phyloP scores from a whole-genome alignment of 2,113 vertebrate genomes.

The Emydocephalus ijimae region DNA sequence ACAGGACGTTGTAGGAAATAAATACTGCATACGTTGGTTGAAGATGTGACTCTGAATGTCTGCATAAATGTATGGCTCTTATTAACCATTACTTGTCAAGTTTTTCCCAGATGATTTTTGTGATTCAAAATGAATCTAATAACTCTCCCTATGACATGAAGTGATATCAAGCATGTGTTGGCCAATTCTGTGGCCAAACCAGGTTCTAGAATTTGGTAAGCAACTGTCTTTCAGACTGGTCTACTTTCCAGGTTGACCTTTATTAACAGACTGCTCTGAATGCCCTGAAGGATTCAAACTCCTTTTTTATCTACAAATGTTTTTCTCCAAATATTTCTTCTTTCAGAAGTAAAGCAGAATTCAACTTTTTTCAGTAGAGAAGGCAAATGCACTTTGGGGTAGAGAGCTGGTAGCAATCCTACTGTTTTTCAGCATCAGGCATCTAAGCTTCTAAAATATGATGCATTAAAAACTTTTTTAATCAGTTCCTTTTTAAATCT shows the following conservation, averaged over 20 bases:
- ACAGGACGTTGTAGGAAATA: slow-evolving; percentile 3
- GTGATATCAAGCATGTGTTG: background rate
- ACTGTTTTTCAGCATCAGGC: background rate
- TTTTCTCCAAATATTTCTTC: background rate
- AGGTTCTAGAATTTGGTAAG: too few relatives aligned
- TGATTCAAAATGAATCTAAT: background rate
- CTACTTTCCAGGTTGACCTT: background rate
- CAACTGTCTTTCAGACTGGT: background rate
- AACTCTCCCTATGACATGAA: background rate
- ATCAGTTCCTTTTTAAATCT: background rate
- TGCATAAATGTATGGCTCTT: background rate
- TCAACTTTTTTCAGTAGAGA: background rate
- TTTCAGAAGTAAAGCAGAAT: background rate
- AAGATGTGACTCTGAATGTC: background rate
- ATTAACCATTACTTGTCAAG: slow-evolving; percentile 3
- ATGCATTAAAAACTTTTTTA: background rate
- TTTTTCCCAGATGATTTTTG: background rate
- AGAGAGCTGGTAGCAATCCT: background rate
- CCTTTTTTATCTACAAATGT: background rate
- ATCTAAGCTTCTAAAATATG: background rate
- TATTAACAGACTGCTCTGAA: background rate
- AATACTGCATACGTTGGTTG: background rate
- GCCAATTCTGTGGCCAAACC: background rate
- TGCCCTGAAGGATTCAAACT: too few relatives aligned
- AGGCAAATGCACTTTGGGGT: background rate